These are phyloP conservation scores for Neoaliturus tenellus DNA, from an alignment of 2,888 invertebrate genomes.

Conservation along the genomic window DNA sequence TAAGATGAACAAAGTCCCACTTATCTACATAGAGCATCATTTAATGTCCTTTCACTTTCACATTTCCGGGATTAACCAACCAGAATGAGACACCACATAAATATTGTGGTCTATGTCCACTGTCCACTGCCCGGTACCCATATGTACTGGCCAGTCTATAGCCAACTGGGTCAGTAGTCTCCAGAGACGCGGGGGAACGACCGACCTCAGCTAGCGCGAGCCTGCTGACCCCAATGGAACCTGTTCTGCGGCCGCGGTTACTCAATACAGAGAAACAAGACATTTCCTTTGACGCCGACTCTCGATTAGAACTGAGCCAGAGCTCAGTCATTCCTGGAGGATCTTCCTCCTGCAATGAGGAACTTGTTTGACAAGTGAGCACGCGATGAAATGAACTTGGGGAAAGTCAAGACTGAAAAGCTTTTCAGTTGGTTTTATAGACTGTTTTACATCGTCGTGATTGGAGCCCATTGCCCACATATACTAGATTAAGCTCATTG, in stretches of 20 bases:
- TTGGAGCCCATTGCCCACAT: too few relatives aligned
- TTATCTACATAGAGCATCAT: too few relatives aligned
- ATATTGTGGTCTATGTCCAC: neutral
- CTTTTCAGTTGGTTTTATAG: too few relatives aligned
- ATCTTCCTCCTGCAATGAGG: neutral
- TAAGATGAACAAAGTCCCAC: too few relatives aligned
- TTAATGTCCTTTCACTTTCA: too few relatives aligned
- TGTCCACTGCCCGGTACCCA: neutral
- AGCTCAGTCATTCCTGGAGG: neutral
- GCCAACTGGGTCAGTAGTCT: slow-evolving; percentile 3
- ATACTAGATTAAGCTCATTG: too few relatives aligned
- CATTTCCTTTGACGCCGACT: slow-evolving; percentile 45
- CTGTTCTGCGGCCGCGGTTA: neutral
- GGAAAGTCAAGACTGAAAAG: too few relatives aligned
- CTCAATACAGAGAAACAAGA: neutral
- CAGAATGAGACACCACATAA: neutral
- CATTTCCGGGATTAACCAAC: neutral
- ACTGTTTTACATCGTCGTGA: too few relatives aligned
- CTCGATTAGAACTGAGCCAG: slow-evolving; percentile 16
- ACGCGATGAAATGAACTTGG: too few relatives aligned
- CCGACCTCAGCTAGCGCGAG: neutral
- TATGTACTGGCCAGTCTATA: neutral
- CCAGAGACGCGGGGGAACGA: neutral
- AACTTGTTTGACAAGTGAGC: too few relatives aligned
- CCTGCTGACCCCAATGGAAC: slow-evolving; percentile 44